phyloP scores from a whole-genome alignment of 2,888 invertebrate species.

The Resseliella maxima region DNA sequence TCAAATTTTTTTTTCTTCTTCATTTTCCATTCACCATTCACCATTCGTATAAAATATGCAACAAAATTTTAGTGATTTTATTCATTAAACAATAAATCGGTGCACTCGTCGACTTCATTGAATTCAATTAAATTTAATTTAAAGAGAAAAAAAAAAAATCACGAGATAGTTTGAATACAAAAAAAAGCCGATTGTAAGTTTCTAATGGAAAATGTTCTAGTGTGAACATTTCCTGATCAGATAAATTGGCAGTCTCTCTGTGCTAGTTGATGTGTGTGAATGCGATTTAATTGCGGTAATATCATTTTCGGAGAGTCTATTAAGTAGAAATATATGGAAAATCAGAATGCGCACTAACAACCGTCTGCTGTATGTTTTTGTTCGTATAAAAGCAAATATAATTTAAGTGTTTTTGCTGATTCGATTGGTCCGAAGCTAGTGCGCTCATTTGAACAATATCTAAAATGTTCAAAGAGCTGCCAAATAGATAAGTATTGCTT shows the following conservation, averaged over 20 bases:
- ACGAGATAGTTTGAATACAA: neutral
- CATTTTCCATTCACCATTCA: no score
- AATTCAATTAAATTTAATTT: slow-evolving; percentile 48
- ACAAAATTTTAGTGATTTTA: neutral
- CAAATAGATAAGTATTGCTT: slow-evolving; percentile 17
- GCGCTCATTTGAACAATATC: neutral
- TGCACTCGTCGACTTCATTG: slow-evolving; percentile 42
- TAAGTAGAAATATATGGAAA: slow-evolving; percentile 26
- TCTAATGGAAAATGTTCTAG: neutral
- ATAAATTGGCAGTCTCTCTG: neutral
- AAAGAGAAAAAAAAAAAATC: neutral
- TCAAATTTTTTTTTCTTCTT: no score
- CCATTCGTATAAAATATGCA: neutral
- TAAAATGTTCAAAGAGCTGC: neutral
- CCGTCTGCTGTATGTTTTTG: neutral
- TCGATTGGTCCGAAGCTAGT: neutral
- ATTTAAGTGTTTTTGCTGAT: neutral
- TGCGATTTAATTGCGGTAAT: slow-evolving; percentile 49
- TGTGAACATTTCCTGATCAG: slow-evolving; percentile 9
- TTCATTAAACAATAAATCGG: slow-evolving; percentile 17
- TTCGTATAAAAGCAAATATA: neutral
- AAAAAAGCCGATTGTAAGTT: neutral
- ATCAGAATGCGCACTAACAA: neutral
- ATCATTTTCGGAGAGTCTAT: slow-evolving; percentile 36
- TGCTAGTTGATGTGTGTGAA: neutral